phyloP scores from a whole-genome alignment of 2,888 invertebrate genomes.

The Salpingus planirostris region DNA sequence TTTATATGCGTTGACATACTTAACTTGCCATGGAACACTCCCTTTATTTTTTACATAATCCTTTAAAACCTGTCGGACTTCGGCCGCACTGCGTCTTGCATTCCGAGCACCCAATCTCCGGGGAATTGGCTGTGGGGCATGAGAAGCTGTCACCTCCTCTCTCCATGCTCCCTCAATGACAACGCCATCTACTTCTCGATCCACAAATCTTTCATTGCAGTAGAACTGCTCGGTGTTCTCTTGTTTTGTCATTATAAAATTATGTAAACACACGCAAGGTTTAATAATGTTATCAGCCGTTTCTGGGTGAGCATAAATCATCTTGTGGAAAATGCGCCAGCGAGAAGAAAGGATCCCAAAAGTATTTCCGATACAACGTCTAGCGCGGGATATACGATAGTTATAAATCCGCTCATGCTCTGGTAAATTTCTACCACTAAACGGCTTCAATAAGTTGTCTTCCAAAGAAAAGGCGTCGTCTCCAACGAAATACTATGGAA shows the following conservation, averaged over 20 bases:
- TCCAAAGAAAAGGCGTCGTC: slow-evolving; percentile 8
- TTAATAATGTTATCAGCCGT: slow-evolving; percentile 15
- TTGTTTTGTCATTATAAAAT: slow-evolving; percentile 11
- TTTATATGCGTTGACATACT: no score
- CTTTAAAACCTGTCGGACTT: neutral
- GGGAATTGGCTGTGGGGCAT: neutral
- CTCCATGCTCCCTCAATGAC: neutral
- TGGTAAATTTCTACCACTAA: slow-evolving; percentile 1
- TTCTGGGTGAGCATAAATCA: slow-evolving; percentile 10
- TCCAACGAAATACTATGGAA: slow-evolving; percentile 9
- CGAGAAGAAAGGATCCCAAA: slow-evolving; percentile 15
- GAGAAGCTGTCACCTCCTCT: neutral
- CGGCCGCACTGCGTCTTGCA: neutral
- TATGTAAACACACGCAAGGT: slow-evolving; percentile 15
- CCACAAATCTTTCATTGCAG: neutral
- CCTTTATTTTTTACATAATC: neutral
- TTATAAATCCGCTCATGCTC: slow-evolving; percentile 9
- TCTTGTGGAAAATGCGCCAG: slow-evolving; percentile 14
- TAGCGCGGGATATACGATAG: slow-evolving; percentile 13
- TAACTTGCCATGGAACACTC: neutral
- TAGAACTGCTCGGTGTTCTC: neutral
- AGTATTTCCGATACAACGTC: slow-evolving; percentile 15
- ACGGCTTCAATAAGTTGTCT: slow-evolving; percentile 7
- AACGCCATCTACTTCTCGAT: neutral
- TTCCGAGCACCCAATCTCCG: neutral